These are phyloP conservation scores for Diadophis punctatus DNA, from an alignment of 2,113 vertebrate genomes.

Conservation along the genomic window DNA sequence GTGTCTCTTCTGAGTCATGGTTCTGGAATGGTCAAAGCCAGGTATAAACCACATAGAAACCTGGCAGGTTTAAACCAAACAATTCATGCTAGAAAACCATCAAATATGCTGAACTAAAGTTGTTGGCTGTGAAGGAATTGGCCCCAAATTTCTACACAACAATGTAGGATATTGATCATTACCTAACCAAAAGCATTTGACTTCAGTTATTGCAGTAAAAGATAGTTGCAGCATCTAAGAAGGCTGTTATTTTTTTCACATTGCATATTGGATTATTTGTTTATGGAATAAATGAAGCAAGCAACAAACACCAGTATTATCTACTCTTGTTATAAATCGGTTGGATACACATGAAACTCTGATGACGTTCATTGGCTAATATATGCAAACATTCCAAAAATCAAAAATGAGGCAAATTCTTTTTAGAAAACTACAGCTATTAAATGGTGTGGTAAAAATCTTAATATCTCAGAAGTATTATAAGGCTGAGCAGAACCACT, in stretches of 20 bases:
- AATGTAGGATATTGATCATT: neutral
- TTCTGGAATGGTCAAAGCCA: neutral
- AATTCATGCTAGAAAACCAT: neutral
- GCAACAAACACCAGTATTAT: neutral
- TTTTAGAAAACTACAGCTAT: neutral
- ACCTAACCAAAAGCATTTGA: neutral
- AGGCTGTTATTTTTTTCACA: neutral
- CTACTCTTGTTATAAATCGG: neutral
- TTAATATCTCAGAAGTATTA: neutral
- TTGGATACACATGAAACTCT: neutral
- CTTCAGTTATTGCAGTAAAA: neutral
- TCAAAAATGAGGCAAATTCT: neutral
- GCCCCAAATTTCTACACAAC: neutral
- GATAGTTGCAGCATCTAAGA: neutral
- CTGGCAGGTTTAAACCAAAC: neutral
- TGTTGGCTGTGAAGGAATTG: neutral
- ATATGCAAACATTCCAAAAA: neutral
- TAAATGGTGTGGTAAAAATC: neutral
- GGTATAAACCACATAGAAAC: neutral
- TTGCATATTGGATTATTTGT: neutral
- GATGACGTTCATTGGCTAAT: neutral
- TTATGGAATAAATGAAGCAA: neutral
- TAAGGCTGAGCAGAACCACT: neutral
- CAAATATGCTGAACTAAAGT: neutral
- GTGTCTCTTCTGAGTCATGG: neutral